phyloP scores from a whole-genome alignment of 2,797 vertebrate genomes.

The Pangasius larnaudii region DNA sequence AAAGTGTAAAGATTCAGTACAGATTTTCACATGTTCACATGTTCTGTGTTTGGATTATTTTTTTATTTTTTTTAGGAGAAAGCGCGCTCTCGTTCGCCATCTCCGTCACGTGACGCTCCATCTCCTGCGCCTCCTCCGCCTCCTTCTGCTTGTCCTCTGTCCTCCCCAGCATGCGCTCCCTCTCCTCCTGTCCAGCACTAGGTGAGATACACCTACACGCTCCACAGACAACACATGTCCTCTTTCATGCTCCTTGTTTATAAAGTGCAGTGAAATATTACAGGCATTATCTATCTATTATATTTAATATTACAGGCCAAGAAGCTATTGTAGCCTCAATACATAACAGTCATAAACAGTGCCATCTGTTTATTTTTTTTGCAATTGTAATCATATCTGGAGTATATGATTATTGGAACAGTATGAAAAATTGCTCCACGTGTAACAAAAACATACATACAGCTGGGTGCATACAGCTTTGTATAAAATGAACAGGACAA shows the following conservation, averaged over 20 bases:
- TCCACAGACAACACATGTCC: slow-evolving; percentile 3
- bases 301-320: not conserved
- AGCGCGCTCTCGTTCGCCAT: slow-evolving; percentile 53
- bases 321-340: not conserved
- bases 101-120: slow-evolving; percentile 44
- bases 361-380: not conserved
- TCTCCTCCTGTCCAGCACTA: slow-evolving; percentile 57
- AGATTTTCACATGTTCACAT: no score
- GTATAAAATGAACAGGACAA: not conserved
- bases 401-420: not conserved
- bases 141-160: slow-evolving; percentile 52
- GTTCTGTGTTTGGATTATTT: not conserved
- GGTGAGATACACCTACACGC: slow-evolving; percentile 36
- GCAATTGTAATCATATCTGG: not conserved
- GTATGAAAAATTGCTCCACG: not conserved
- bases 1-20: no score
- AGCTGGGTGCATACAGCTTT: not conserved
- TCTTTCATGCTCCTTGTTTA: slow-evolving; percentile 3
- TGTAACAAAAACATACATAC: not conserved
- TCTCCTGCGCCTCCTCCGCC: slow-evolving; percentile 48
- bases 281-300: not conserved
- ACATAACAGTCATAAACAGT: not conserved
- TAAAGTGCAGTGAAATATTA: not conserved
- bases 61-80: slow-evolving; percentile 40
- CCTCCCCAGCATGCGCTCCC: slow-evolving; percentile 48